phyloP scores from a whole-genome alignment of 2,888 invertebrate species.

The Monochamus alternatus region DNA sequence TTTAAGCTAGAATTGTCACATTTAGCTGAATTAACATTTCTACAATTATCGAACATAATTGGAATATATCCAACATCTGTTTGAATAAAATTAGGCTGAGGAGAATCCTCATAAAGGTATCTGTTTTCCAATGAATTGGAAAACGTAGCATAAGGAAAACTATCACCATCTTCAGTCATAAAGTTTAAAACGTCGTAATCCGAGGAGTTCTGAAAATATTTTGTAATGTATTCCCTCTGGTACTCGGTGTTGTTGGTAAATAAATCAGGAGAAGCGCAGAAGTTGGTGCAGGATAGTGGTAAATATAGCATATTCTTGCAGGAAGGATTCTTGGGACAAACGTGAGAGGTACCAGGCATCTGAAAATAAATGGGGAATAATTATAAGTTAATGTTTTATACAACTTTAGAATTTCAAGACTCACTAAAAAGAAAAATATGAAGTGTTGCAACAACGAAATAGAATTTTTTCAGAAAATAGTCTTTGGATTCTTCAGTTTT shows the following conservation, averaged over 20 bases:
- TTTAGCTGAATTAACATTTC: conserved; percentile 16
- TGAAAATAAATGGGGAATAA: conserved; percentile 2
- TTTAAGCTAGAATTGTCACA: conserved; percentile 1
- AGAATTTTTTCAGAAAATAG: too few species aligned
- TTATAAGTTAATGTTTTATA: neutral
- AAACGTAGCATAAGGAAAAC: conserved; percentile 61
- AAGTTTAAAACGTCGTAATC: conserved; percentile 60
- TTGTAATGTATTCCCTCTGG: conserved; percentile 60
- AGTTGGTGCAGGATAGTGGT: conserved; percentile 57
- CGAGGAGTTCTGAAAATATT: conserved; percentile 60
- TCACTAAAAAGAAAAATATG: too few species aligned
- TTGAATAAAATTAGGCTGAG: conserved; percentile 55
- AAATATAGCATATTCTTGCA: conserved; percentile 51
- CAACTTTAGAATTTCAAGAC: too few species aligned
- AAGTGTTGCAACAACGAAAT: too few species aligned
- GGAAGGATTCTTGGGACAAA: conserved; percentile 40
- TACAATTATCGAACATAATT: conserved; percentile 47
- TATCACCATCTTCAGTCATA: conserved; percentile 58
- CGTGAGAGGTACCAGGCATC: neutral
- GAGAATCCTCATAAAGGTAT: conserved; percentile 40
- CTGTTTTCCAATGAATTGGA: conserved; percentile 33
- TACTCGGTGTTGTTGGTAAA: conserved; percentile 59
- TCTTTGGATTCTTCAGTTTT: too few species aligned
- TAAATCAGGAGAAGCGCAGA: conserved; percentile 59
- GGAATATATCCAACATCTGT: conserved; percentile 60